These are phyloP conservation scores for Ephydatia muelleri DNA, from an alignment of 37 sponge, comb jelly and placozoan genomes.

Conservation along the genomic window DNA sequence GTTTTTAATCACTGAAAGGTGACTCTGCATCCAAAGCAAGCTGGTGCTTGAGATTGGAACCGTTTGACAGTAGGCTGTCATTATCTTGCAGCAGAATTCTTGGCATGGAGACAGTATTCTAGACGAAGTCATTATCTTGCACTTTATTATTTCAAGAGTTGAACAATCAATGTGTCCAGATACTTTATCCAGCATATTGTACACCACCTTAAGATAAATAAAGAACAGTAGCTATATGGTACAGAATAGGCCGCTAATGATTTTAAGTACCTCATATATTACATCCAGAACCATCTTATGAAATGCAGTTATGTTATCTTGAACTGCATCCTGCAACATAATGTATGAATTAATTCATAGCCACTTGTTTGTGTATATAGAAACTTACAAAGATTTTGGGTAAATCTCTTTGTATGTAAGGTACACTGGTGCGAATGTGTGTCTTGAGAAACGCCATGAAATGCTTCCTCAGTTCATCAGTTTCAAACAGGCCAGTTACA, in stretches of 20 bases:
- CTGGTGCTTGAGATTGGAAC: constrained; percentile 19
- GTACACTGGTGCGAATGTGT: not conserved
- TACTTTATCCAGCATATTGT: not conserved
- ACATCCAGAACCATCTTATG: constrained; percentile 38
- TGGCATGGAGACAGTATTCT: constrained; percentile 38
- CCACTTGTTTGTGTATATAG: too few species aligned
- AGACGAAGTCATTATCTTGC: constrained; percentile 3
- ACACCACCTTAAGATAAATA: not conserved
- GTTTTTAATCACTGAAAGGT: constrained; percentile 15
- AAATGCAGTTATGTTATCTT: not conserved
- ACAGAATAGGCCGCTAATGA: too few species aligned
- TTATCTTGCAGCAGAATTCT: constrained; percentile 55
- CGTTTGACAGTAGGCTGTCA: constrained; percentile 33
- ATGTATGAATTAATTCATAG: not conserved
- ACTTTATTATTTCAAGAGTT: not conserved
- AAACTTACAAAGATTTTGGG: not conserved
- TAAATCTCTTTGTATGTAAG: not conserved
- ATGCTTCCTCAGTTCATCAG: not conserved
- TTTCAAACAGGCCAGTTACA: not conserved
- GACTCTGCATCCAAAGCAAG: constrained; percentile 36
- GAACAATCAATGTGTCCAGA: not conserved
- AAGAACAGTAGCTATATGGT: too few species aligned
- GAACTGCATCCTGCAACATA: not conserved
- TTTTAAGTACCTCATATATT: not conserved
- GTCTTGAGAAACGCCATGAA: not conserved